Evolutionary conservation across 1,140 invertebrate genomes (phyloP).

Genomic region (Pygmarrhopalites habei): DNA sequence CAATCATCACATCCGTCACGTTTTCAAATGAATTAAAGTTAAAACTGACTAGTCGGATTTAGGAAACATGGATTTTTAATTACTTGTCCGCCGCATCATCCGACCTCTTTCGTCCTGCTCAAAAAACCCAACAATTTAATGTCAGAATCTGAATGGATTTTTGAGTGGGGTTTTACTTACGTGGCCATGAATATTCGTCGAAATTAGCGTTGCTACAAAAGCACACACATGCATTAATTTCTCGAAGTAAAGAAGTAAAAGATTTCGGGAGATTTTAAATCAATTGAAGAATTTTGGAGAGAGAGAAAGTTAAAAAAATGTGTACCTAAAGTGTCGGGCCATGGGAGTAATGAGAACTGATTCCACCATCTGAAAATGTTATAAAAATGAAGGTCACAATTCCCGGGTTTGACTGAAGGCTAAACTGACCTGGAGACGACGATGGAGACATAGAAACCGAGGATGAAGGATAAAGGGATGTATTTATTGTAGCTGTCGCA

Average conservation of each 20-base stretch:
- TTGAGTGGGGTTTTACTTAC: too few relatives aligned
- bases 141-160: not conserved
- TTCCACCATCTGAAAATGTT: constrained; percentile 47
- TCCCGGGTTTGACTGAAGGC: too few relatives aligned
- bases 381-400: too few relatives aligned
- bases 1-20: too few relatives aligned
- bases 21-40: too few relatives aligned
- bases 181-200: constrained; percentile 23
- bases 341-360: constrained; percentile 42
- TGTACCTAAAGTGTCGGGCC: constrained; percentile 1
- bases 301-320: not conserved
- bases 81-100: constrained; percentile 49
- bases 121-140: not conserved
- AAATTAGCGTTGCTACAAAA: not conserved
- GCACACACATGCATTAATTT: not conserved
- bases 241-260: too few relatives aligned
- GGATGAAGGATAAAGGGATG: constrained; percentile 48
- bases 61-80: too few relatives aligned
- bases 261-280: too few relatives aligned
- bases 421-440: too few relatives aligned
- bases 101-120: constrained; percentile 43
- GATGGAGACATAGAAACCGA: constrained; percentile 51
- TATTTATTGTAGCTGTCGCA: constrained; percentile 43
- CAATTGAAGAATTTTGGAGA: too few relatives aligned
- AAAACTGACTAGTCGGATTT: too few relatives aligned